Evolutionary conservation across 2,888 invertebrate species (phyloP).

Genomic region (Phyllotreta cruciferae): DNA sequence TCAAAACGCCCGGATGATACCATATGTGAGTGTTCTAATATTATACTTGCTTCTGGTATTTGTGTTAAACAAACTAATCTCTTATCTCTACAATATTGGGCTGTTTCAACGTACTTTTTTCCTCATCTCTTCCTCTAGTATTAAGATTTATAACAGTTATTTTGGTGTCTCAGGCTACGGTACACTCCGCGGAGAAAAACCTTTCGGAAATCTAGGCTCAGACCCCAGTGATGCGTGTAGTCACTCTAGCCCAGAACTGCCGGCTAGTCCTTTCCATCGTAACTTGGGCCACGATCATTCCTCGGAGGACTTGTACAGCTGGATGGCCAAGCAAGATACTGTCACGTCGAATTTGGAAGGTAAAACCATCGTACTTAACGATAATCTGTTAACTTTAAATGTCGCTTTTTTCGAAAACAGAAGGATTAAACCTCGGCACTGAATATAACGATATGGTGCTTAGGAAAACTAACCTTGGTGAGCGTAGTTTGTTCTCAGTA

Average conservation of each 20-base stretch:
- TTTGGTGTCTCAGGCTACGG: constrained; percentile 69
- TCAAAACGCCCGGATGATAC: constrained; percentile 64
- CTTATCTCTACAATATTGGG: background rate
- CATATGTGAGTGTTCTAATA: constrained; percentile 49
- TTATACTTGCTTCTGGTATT: constrained; percentile 5
- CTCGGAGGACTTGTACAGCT: constrained; percentile 86
- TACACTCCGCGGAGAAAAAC: constrained; percentile 73
- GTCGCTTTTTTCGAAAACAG: constrained; percentile 13
- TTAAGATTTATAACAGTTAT: background rate
- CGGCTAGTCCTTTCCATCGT: constrained; percentile 56
- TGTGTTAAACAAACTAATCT: background rate
- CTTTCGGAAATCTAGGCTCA: constrained; percentile 67
- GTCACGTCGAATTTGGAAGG: constrained; percentile 49
- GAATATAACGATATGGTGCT: constrained; percentile 16
- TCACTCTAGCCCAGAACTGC: constrained; percentile 59
- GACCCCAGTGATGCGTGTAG: constrained; percentile 67
- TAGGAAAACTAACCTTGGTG: constrained; percentile 10
- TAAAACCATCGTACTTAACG: constrained; percentile 9
- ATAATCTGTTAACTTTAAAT: constrained; percentile 6
- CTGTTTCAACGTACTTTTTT: background rate
- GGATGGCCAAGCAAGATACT: constrained; percentile 88
- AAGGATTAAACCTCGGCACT: constrained; percentile 13
- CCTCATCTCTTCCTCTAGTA: background rate
- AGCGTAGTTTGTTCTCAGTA: background rate
- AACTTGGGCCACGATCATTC: constrained; percentile 53